Percentiles rank a stretch among this genome's conserved stretches.
Conservation (phyloP, 2,888 invertebrate species). For the Thysanoteuthis rhombus region DNA sequence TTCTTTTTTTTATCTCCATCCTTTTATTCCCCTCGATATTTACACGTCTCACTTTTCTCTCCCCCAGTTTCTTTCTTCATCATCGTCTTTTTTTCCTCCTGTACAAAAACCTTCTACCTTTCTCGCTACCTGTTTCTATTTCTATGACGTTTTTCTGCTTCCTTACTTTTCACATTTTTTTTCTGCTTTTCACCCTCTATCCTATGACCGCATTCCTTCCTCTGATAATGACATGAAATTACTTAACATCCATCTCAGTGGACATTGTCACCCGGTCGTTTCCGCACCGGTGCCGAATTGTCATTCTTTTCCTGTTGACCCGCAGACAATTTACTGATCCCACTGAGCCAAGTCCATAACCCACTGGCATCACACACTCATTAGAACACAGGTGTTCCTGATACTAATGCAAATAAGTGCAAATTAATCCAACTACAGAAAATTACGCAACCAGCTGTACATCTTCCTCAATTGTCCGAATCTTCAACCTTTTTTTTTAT, state of each 20-base stretch:
- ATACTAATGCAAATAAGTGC: not conserved
- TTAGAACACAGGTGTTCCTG: not conserved
- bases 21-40: not conserved
- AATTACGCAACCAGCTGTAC: not conserved
- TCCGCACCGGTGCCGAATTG: not conserved
- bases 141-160: not conserved
- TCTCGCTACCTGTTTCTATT: not conserved
- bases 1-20: not conserved
- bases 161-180: not conserved
- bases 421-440: too few species aligned
- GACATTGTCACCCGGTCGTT: not conserved
- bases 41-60: not conserved
- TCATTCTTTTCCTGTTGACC: not conserved
- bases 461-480: too few species aligned
- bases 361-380: not conserved
- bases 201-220: not conserved
- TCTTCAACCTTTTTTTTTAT: not conserved
- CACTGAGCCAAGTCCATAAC: not conserved
- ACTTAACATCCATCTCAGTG: not conserved
- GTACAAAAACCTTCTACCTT: not conserved
- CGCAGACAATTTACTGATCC: not conserved
- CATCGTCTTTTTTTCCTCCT: not conserved
- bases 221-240: slow-evolving; percentile 12
- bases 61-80: not conserved
- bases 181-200: not conserved